Evolutionary conservation across 2,888 invertebrate species (phyloP).

Genomic region (Eucera pruinosa): DNA sequence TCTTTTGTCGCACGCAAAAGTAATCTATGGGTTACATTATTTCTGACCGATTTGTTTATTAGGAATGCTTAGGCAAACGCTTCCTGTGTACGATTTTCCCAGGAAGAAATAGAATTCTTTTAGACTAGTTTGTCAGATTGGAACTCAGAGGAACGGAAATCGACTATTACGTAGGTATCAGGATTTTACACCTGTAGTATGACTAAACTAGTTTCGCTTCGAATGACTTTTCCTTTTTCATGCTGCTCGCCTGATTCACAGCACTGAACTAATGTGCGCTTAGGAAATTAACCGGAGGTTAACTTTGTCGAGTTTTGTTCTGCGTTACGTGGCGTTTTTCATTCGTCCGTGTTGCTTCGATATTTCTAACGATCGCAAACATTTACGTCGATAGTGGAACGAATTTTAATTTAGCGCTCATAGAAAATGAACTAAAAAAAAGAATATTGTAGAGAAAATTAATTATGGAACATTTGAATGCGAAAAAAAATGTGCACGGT

Average conservation of each 20-base stretch:
- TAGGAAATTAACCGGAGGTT: background rate
- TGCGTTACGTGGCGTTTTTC: no score
- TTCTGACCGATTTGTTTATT: no score
- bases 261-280: background rate
- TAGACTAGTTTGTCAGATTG: background rate
- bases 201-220: slow-evolving; percentile 51
- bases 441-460: no score
- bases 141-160: slow-evolving; percentile 37
- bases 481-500: no score
- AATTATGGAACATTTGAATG: no score
- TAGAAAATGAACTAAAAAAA: no score
- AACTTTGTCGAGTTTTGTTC: no score
- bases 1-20: background rate
- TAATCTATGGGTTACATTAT: background rate
- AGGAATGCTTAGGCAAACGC: no score
- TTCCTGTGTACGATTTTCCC: background rate
- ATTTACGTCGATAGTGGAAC: background rate
- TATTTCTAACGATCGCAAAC: no score
- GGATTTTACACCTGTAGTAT: slow-evolving; percentile 42
- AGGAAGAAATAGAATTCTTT: slow-evolving; percentile 11
- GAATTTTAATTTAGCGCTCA: background rate
- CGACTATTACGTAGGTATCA: slow-evolving; percentile 37
- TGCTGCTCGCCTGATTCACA: background rate
- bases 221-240: slow-evolving; percentile 26
- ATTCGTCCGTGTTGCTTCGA: no score